Evolutionary conservation across 2,888 invertebrate species (phyloP).

Genomic region (Lampropteryx suffumata): DNA sequence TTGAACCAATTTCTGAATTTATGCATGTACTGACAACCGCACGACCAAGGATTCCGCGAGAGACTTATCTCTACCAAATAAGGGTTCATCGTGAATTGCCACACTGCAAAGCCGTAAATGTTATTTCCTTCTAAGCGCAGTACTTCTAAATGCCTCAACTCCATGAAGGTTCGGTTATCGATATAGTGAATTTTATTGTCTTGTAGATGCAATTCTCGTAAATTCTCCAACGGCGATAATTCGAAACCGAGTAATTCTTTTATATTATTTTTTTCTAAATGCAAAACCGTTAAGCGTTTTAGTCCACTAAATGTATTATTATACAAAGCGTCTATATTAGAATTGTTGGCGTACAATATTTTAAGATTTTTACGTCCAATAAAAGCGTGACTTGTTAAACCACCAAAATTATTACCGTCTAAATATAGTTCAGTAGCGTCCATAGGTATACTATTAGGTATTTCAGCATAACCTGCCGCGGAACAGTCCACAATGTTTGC

Average conservation of each 20-base stretch:
- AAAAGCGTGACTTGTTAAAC: conserved; percentile 94
- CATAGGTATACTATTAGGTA: conserved; percentile 96
- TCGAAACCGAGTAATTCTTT: conserved; percentile 91
- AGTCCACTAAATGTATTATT: conserved; percentile 96
- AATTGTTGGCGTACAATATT: conserved; percentile 94
- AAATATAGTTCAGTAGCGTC: conserved; percentile 97
- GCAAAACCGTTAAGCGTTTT: conserved; percentile 89
- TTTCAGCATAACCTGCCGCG: conserved; percentile 89
- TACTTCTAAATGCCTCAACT: conserved; percentile 91
- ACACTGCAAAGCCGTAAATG: conserved; percentile 91
- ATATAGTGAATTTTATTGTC: conserved; percentile 92
- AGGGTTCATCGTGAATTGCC: conserved; percentile 92
- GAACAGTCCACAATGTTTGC: conserved; percentile 97
- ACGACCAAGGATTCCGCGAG: conserved; percentile 94
- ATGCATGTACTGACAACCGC: conserved; percentile 93
- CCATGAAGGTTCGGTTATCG: conserved; percentile 92
- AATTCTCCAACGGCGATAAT: conserved; percentile 90
- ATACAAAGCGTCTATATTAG: conserved; percentile 91
- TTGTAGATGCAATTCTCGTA: conserved; percentile 93
- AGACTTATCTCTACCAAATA: conserved; percentile 94
- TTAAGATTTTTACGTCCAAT: conserved; percentile 95
- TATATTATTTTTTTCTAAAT: conserved; percentile 94
- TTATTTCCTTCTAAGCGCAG: conserved; percentile 93
- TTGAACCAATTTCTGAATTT: conserved; percentile 91
- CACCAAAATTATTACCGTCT: conserved; percentile 95